Base-by-base conservation (phyloP, 2,797 vertebrate species). In the Hipposideros larvatus region DNA sequence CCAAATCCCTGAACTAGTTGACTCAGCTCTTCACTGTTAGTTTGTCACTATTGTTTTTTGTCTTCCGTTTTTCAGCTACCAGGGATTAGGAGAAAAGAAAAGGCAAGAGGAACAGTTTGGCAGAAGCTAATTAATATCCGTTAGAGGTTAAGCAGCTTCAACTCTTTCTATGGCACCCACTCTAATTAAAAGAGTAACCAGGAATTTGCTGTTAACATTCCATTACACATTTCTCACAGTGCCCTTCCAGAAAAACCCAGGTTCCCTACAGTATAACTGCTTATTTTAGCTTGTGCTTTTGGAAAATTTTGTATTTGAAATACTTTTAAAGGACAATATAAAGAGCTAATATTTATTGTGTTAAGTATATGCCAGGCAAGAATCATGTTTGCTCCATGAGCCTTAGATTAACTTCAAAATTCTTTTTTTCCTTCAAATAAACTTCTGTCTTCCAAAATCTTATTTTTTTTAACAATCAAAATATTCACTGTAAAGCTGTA, bases 51-150 rank as follows among this genome's bases (percentile, higher is more conserved):
- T 4, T 79, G 22, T 8, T 46, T 37, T 90, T 83, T 65, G 43
- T 65, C 15, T 96, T 87, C n/a, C 26, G 11, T 37, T 87, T 91
- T 82, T 79, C 65, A 92, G 57, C 51, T 92, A 41, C 13, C 15
- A 59, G 51, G 46, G 65, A 74, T 84, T 41, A 63, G 65, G 51
- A 75, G 74, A 86, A 96, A 68, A 89, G 16, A 68, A 68, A 70
- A 79, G 26, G 2, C 21, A 48, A 28, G 74, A 37, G 68, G 70
- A 61, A 15, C 26, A 7, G 5, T 41, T 79, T 59, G 37, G 74
- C n/a, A 68, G 53, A 59, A 22, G 0, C 26, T 61, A 61, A 21
- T 31, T 61, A 61, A 21, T 55, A 55, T 55, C 22, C 31, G 37
- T 14, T 78, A 74, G 43, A 70, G 34, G 37, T 57, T 16, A 55